Evolutionary conservation across 1,140 invertebrate genomes (phyloP), one percentile per base, ranked within the genome.

Genomic region (Melitaea cinxia): DNA sequence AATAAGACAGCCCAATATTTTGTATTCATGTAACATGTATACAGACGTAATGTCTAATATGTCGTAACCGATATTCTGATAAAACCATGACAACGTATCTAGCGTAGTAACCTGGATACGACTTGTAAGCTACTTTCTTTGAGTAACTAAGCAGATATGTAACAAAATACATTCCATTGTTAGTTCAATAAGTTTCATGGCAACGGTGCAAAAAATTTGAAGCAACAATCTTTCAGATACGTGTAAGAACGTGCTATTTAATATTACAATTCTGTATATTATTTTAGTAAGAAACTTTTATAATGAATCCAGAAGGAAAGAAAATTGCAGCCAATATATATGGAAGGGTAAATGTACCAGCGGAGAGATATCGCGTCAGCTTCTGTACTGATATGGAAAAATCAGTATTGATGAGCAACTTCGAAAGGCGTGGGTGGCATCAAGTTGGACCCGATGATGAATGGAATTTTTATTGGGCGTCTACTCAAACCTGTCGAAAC

Each of bases 401-500:
- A 88, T 98, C 97, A n/a, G 97, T 99, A 1, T 93, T 99, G 53
- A 93, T 97, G 24, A 96, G 96, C 68, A 99, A 98, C 89, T 99
- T 98, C 84, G 97, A 98, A 78, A 97, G 97, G 82, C 91, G 97
- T 68, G 97, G 97, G 4, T 99, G 98, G 98, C 92, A 94, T 19
- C 96, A 97, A 92, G 98, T 98, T 9, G 94, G 94, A 7, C 94
- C 96, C 0, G 97, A 99, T 65, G 97, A 99, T 81, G 97, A 98
- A 73, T 99, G 98, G 97, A 98, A 99, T 85, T 97, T 98, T 85
- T 99, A 98, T 88, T 99, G 98, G 97, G 96, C 97, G 1, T 96
- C 95, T 10, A 97, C 97, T 1, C 95, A 96, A 80, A 98, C 96
- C 2, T 97, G 97, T 70, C 92, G 97, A 57, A 97, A 94, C 78